These are phyloP conservation scores for Sitta carolinensis DNA, from an alignment of 2,797 vertebrate species.

Conservation along the genomic window DNA sequence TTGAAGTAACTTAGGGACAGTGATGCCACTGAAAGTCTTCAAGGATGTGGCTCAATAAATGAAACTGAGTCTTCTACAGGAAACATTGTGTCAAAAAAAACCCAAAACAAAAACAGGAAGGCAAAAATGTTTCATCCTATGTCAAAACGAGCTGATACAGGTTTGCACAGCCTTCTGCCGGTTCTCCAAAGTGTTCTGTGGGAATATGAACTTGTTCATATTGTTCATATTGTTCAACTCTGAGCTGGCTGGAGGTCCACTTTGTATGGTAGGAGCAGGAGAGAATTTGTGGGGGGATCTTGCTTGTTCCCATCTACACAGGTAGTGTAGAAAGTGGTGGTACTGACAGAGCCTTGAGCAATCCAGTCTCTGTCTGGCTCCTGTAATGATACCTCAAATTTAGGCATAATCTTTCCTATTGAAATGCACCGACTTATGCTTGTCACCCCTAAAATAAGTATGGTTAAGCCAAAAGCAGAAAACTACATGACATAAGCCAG, in stretches of 20 bases:
- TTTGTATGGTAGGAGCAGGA: neutral
- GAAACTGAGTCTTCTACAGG: neutral
- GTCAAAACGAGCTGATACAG: neutral
- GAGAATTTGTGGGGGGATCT: neutral
- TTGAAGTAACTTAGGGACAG: neutral
- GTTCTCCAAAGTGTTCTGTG: neutral
- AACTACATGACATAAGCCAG: neutral
- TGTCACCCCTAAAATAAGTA: neutral
- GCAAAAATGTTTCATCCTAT: neutral
- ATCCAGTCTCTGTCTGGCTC: rapidly evolving
- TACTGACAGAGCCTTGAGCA: neutral
- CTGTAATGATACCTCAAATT: neutral
- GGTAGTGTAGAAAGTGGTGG: neutral
- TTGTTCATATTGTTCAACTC: neutral
- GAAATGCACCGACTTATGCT: neutral
- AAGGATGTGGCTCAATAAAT: neutral
- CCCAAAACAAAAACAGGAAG: neutral
- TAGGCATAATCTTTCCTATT: neutral
- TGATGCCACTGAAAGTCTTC: neutral
- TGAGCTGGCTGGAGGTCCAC: neutral
- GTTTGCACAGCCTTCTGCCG: neutral
- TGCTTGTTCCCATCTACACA: rapidly evolving
- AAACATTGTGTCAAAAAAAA: neutral
- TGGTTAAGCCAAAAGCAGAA: neutral
- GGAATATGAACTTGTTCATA: neutral